Evolutionary conservation across 2,888 invertebrate species (phyloP), one percentile per base, ranked within the genome.

Genomic region (Drosophila paucipuncta): DNA sequence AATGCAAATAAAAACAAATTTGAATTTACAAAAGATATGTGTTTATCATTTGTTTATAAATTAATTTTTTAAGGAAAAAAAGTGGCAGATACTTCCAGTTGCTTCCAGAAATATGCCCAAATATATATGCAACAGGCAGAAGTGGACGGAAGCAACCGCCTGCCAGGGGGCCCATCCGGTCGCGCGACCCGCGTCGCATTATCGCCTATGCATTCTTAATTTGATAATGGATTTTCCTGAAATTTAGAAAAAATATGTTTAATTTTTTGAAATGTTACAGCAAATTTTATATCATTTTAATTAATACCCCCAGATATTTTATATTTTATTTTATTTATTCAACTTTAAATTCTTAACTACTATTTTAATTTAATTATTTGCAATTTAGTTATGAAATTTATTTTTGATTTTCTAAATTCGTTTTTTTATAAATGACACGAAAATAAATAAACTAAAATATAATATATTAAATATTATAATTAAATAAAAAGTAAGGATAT

Each of bases 1-100:
- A 83, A 70, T 78, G 67, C 67, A 83, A 83, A 87, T 76, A 83
- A 82, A 80, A 79, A 71, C n/a, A 47, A 74, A 78, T 69, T 85
- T 78, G 59, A 80, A 80, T 68, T 80, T 64, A 68, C 30, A 49
- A 33, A 16, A 5, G 10, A 0, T 3, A 25, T 25, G 9, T 0
- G 16, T 18, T 35, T 54, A 10, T 47, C 22, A 22, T 33, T 22
- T 33, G 13, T 22, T 22, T n/a, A 10, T 1, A 4, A 28, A 41
- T n/a, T n/a, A 9, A n/a, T n/a, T 47, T 47, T 22, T 47, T 13
- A 47, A 22, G 47, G 7, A 11, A 16, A 1, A 4, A 22, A 47
- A 47, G 47, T 16, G 22, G 2, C 47, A 1, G 22, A 7, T 7
- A 25, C 16, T 22, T 47, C n/a, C 16, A 41, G n/a, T 10, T 41